Evolutionary conservation across 2,113 vertebrate species (phyloP).

Genomic region (Lagopus muta): DNA sequence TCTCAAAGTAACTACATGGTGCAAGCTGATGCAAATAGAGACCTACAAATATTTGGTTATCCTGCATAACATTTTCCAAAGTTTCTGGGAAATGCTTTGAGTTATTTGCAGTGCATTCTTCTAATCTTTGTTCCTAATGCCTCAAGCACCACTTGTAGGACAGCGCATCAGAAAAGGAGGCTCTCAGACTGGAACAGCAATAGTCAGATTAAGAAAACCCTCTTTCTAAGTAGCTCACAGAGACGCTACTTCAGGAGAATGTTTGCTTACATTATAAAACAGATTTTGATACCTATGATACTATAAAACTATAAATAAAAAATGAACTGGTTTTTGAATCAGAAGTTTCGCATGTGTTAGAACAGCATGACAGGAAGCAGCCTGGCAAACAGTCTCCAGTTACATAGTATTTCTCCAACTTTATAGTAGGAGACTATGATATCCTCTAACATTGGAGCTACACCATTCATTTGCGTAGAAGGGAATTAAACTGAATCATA

Average conservation of each 20-base stretch:
- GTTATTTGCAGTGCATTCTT: not conserved
- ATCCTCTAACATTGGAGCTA: not conserved
- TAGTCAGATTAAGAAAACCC: not conserved
- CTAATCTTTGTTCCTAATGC: not conserved
- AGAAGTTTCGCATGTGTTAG: not conserved
- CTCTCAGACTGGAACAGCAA: not conserved
- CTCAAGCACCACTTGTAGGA: not conserved
- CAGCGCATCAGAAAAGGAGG: not conserved
- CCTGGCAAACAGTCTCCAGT: not conserved
- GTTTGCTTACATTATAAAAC: not conserved
- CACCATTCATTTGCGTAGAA: not conserved
- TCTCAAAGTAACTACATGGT: not conserved
- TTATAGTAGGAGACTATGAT: not conserved
- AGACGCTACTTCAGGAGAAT: not conserved
- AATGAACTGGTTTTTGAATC: not conserved
- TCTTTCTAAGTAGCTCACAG: not conserved
- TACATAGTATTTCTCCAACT: not conserved
- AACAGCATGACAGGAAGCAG: not conserved
- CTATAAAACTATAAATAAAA: not conserved
- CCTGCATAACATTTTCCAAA: not conserved
- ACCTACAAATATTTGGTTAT: not conserved
- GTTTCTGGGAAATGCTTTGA: not conserved
- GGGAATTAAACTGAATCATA: not conserved
- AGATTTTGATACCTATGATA: not conserved
- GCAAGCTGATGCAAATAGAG: not conserved